A percentile compares a stretch with the other conserved stretches of the same genome.
These are phyloP conservation scores for Microchirus variegatus DNA, from an alignment of 2,797 vertebrate genomes.

Conservation along the genomic window DNA sequence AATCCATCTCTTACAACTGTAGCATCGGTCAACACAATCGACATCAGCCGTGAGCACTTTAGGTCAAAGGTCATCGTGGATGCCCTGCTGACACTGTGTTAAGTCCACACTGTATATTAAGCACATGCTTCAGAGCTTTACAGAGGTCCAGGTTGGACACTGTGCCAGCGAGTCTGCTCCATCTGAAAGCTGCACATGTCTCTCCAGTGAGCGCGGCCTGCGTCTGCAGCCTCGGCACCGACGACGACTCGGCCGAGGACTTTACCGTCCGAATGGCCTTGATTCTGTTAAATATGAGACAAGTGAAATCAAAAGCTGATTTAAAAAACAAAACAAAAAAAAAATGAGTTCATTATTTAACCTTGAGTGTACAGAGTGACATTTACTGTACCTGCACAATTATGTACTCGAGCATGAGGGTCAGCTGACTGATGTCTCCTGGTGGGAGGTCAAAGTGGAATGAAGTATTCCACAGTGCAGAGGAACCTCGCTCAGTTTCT, in stretches of 20 bases:
- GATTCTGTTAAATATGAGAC: slow-evolving; percentile 49
- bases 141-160: slow-evolving; percentile 54
- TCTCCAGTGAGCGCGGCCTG: slow-evolving; percentile 77
- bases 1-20: neutral
- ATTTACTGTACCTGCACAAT: slow-evolving; percentile 74
- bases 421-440: slow-evolving; percentile 68
- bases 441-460: slow-evolving; percentile 77
- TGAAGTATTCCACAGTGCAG: slow-evolving; percentile 69
- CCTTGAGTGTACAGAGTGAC: neutral
- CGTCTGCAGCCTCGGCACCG: slow-evolving; percentile 58
- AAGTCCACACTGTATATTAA: neutral
- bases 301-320: neutral
- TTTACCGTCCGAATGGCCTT: slow-evolving; percentile 37
- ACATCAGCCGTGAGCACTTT: neutral
- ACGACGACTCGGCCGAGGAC: slow-evolving; percentile 71
- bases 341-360: neutral
- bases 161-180: slow-evolving; percentile 79
- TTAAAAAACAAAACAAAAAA: no score
- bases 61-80: slow-evolving; percentile 3
- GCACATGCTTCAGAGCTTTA: slow-evolving; percentile 20
- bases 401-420: slow-evolving; percentile 70
- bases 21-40: neutral
- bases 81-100: neutral
- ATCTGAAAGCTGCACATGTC: slow-evolving; percentile 75
- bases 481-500: slow-evolving; percentile 59